Conservation (phyloP, 2,888 invertebrate genomes). For the Notodonta dromedarius region DNA sequence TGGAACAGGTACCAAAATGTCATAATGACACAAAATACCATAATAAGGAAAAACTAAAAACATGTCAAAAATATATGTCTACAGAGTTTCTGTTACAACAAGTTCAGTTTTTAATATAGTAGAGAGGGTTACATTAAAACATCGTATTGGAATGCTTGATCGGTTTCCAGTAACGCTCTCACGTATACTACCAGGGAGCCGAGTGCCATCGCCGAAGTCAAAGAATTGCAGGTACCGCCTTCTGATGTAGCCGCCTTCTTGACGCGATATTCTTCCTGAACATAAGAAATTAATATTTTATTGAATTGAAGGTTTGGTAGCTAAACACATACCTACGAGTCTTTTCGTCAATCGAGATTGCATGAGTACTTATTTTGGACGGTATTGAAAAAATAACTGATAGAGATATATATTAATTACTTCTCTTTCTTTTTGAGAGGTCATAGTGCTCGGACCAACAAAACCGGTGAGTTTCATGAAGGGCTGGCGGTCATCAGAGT, state of each 20-base stretch:
- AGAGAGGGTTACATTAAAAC: constrained; percentile 50
- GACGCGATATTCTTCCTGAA: constrained; percentile 71
- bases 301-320: background rate
- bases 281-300: constrained; percentile 9
- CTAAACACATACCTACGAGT: too few species aligned
- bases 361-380: too few species aligned
- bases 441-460: constrained; percentile 51
- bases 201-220: constrained; percentile 76
- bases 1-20: background rate
- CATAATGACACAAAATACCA: background rate
- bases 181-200: constrained; percentile 68
- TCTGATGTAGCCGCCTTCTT: constrained; percentile 71
- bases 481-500: constrained; percentile 71
- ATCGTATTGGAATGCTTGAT: constrained; percentile 78
- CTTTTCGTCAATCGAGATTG: too few species aligned
- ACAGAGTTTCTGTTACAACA: background rate
- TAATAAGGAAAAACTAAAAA: background rate
- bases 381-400: background rate
- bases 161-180: constrained; percentile 73
- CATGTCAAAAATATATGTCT: background rate
- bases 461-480: constrained; percentile 73
- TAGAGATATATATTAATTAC: constrained; percentile 38
- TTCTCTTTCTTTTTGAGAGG: constrained; percentile 64
- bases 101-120: background rate
- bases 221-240: constrained; percentile 73